Evolutionary conservation across 37 sponge, comb jelly and placozoan genomes (phyloP).

Genomic region (Halisarca cf. caerulea): DNA sequence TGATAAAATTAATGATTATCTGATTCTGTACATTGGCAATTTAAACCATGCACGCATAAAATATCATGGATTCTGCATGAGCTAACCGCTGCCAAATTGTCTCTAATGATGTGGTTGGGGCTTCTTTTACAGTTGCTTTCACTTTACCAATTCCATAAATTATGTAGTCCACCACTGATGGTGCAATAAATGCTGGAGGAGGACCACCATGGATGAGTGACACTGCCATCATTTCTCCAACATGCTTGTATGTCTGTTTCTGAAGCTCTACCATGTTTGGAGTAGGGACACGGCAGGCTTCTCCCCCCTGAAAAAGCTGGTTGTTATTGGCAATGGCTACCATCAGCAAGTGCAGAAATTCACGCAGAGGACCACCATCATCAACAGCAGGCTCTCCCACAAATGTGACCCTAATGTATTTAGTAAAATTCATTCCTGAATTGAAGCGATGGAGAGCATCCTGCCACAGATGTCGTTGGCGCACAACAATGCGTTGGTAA

Average conservation of each 20-base stretch:
- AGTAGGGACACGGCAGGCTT: not conserved
- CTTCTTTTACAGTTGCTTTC: not conserved
- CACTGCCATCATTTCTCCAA: conserved; percentile 1
- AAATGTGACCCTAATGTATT: conserved; percentile 4
- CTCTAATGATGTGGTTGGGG: not conserved
- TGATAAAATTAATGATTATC: no score
- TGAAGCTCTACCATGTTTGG: not conserved
- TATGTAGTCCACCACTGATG: conserved; percentile 15
- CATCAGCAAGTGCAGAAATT: conserved; percentile 2
- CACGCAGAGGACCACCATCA: no score
- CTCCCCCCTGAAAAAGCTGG: not conserved
- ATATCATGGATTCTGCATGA: not conserved
- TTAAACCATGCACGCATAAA: no score
- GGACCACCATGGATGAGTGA: conserved; percentile 34
- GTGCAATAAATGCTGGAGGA: conserved; percentile 5
- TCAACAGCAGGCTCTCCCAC: no score
- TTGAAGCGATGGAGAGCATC: not conserved
- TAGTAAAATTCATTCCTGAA: not conserved
- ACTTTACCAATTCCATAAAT: not conserved
- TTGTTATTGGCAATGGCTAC: no score
- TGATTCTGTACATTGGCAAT: no score
- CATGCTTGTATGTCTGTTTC: not conserved
- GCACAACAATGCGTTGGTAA: no score
- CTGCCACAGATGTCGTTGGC: not conserved
- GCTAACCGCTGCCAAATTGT: not conserved